Evolutionary conservation across 2,113 vertebrate species (phyloP).

Genomic region (Phylloscopus whistleri): DNA sequence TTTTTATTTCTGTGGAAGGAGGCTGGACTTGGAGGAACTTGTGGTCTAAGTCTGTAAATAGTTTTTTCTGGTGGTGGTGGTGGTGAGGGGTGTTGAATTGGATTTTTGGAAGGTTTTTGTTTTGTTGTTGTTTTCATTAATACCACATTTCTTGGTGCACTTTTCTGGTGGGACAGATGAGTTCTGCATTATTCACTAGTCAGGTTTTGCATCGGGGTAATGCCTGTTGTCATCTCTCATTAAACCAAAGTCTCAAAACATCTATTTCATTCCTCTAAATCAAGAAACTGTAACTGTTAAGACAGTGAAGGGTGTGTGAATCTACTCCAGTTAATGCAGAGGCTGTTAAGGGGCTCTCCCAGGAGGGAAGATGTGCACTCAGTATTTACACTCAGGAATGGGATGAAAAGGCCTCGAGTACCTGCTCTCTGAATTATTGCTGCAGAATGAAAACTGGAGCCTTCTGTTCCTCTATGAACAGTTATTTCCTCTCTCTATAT

Average conservation of each 20-base stretch:
- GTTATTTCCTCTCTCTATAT: background rate
- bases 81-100: too few species aligned
- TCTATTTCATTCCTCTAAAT: background rate
- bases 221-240: background rate
- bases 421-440: background rate
- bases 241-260: background rate
- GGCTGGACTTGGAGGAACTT: background rate
- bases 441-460: background rate
- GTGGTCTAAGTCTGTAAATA: background rate
- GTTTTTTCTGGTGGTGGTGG: background rate
- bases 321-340: background rate
- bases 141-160: background rate
- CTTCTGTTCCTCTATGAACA: background rate
- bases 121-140: background rate
- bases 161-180: background rate
- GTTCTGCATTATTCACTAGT: background rate
- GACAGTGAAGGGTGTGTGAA: background rate
- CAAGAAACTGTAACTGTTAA: background rate
- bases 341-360: background rate
- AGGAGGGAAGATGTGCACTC: background rate
- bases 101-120: background rate
- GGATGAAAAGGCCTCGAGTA: background rate
- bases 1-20: background rate
- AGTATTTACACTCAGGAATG: background rate
- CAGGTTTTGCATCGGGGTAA: background rate